Conservation (phyloP, 2,113 vertebrate genomes). For the Oostethus manadensis region DNA sequence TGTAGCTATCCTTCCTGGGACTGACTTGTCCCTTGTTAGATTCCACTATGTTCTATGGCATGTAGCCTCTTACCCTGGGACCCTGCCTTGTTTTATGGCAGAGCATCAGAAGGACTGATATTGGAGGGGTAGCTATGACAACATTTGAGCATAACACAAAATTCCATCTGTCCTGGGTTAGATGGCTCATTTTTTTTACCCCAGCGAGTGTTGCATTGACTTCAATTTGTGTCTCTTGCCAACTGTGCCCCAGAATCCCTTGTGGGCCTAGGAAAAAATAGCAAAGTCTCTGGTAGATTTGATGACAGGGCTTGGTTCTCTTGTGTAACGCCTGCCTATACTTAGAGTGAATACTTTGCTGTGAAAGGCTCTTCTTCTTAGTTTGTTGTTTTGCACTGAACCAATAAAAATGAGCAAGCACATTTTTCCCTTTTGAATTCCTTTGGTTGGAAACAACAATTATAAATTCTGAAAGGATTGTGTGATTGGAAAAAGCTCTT, state of each 20-base stretch:
- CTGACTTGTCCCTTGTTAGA: conserved; percentile 37
- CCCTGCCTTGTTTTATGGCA: conserved; percentile 47
- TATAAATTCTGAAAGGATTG: background rate
- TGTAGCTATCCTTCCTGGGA: conserved; percentile 36
- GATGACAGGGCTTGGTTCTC: conserved; percentile 36
- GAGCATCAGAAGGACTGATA: conserved; percentile 32
- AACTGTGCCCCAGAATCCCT: conserved; percentile 68
- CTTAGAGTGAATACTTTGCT: conserved; percentile 16
- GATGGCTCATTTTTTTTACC: conserved; percentile 61
- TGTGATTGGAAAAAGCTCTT: background rate
- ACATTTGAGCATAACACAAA: conserved; percentile 57
- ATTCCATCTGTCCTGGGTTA: conserved; percentile 76
- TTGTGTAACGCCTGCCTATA: conserved; percentile 23
- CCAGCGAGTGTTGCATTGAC: conserved; percentile 72
- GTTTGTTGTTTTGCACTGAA: background rate
- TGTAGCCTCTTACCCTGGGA: conserved; percentile 45
- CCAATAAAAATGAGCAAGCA: background rate
- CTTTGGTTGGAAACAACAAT: background rate
- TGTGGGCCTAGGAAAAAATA: conserved; percentile 46
- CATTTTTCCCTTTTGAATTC: too few relatives aligned
- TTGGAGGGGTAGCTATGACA: conserved; percentile 34
- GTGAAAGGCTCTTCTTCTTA: background rate
- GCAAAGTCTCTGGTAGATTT: conserved; percentile 46
- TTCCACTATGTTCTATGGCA: conserved; percentile 44
- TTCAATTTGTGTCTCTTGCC: conserved; percentile 69